phyloP scores from a whole-genome alignment of 2,113 vertebrate genomes.

The Dromaius novaehollandiae region DNA sequence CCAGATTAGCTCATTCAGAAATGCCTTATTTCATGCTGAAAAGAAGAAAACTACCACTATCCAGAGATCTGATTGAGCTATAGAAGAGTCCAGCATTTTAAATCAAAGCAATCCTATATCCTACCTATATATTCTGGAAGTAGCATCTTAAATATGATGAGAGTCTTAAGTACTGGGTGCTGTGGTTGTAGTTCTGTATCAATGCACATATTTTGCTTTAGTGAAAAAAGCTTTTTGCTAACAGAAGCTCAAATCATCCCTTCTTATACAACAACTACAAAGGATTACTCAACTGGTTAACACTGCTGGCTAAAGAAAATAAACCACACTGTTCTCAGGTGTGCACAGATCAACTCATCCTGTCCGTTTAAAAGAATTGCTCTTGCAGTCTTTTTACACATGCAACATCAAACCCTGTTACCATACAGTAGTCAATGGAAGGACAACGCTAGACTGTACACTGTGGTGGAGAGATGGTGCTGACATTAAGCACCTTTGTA shows the following conservation, averaged over 20 bases:
- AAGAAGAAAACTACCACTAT: not conserved
- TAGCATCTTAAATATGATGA: not conserved
- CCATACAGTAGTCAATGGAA: not conserved
- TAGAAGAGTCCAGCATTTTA: not conserved
- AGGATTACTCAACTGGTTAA: not conserved
- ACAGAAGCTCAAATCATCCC: not conserved
- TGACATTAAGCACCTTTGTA: constrained; percentile 70
- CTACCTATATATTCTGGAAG: not conserved
- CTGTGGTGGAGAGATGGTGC: not conserved
- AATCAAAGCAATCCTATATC: not conserved
- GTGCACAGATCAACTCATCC: not conserved
- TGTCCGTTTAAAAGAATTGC: not conserved
- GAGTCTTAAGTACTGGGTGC: not conserved
- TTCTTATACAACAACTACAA: not conserved
- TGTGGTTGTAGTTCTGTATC: not conserved
- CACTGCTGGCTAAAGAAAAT: not conserved
- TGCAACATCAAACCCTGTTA: not conserved
- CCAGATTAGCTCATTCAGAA: not conserved
- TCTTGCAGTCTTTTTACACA: not conserved
- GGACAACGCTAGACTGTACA: not conserved
- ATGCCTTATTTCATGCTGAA: not conserved
- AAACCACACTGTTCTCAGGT: not conserved
- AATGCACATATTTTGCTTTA: not conserved
- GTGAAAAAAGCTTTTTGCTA: not conserved
- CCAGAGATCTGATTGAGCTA: not conserved